Base-by-base conservation (phyloP, 2,888 invertebrate genomes). In the Plutella xylostella region DNA sequence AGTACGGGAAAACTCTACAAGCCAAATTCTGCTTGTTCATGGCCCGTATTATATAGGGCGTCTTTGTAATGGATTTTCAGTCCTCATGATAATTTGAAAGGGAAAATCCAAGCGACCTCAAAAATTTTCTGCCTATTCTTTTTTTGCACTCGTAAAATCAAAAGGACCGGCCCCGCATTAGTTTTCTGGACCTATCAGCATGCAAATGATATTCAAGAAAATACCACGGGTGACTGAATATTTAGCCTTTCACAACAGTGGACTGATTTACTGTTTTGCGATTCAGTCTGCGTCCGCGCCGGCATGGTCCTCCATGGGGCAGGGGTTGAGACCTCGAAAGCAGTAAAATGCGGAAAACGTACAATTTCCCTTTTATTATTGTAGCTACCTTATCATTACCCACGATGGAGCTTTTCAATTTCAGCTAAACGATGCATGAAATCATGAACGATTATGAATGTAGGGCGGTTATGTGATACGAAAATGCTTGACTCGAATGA, bases 201-300 rank as follows among this genome's bases (percentile, higher is more conserved):
- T 70, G 65, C 61, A 65, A 69, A 70, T 68, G 57, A 52, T 57
- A 61, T 63, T 58, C 61, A 57, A 55, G 60, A 61, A 66, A 69
- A 62, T 60, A 56, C 53, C 57, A 52, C 57, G 55, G 57, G 63
- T 68, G 65, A 65, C 65, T 66, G 68, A 69, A 73, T 68, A 68
- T 71, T 69, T 67, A 67, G 61, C 59, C 62, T 58, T 66, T 70
- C 65, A 65, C 67, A 66, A 69, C 68, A 72, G 69, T 69, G 67
- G 67, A 69, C 73, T 71, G 72, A 72, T 75, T 75, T 72, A 67
- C 68, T 71, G 65, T 68, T 74, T 74, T 68, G 70, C 58, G 64
- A 78, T 77, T 77, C 76, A 65, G 67, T 54, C 58, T 68, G 71
- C 75, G 73, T 76, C 60, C 68, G 61, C 63, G 60, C 61, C 63